Evolutionary conservation across 2,888 invertebrate species (phyloP).

Genomic region (Lissonota sp.): DNA sequence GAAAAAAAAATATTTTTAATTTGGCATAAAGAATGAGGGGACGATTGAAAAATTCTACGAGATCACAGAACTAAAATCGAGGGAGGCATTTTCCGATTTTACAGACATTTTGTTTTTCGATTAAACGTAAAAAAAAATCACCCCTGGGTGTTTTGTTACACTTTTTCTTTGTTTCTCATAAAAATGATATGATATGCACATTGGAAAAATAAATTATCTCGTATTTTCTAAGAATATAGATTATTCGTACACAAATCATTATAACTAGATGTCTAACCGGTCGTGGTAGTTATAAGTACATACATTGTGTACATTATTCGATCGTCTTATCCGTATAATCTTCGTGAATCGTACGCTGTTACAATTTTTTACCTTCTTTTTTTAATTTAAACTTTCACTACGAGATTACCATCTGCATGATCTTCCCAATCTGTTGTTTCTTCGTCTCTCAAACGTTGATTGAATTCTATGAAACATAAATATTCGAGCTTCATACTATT

Average conservation of each 20-base stretch:
- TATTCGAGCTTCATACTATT: conserved; percentile 32
- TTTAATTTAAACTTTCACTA: conserved; percentile 30
- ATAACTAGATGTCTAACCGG: conserved; percentile 80
- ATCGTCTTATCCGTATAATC: conserved; percentile 51
- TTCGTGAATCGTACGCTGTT: conserved; percentile 66
- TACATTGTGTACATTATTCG: conserved; percentile 69
- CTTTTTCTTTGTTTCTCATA: conserved; percentile 74
- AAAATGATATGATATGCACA: conserved; percentile 84
- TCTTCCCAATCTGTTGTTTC: not conserved
- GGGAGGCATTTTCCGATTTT: conserved; percentile 46
- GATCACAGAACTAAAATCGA: conserved; percentile 48
- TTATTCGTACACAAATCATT: conserved; percentile 80
- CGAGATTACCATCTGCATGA: conserved; percentile 21
- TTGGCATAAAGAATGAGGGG: conserved; percentile 15
- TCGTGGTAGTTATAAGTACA: conserved; percentile 78
- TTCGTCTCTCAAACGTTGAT: not conserved
- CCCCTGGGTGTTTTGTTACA: conserved; percentile 52
- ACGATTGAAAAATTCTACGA: conserved; percentile 24
- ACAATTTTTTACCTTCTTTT: conserved; percentile 58
- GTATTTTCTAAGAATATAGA: conserved; percentile 82
- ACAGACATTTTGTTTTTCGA: conserved; percentile 22
- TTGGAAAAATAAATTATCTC: conserved; percentile 84
- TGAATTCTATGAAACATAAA: conserved; percentile 45
- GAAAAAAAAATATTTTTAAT: conserved; percentile 17
- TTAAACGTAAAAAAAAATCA: conserved; percentile 56